Percentiles rank a stretch among this genome's conserved stretches.
These are phyloP conservation scores for Percopsis transmontana DNA, from an alignment of 2,113 vertebrate genomes.

Conservation along the genomic window DNA sequence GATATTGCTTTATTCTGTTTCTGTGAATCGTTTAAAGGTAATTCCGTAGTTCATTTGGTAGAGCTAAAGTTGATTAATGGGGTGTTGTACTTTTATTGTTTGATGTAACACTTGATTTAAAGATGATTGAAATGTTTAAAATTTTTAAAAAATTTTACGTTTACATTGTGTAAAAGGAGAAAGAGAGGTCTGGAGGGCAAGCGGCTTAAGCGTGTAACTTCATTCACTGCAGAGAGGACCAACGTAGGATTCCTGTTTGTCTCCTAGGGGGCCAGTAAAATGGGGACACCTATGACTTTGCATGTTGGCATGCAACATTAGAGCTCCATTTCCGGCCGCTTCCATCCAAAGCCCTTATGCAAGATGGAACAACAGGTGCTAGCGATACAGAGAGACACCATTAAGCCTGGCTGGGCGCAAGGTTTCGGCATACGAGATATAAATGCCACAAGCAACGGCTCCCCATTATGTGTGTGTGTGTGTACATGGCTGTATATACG, in stretches of 20 bases:
- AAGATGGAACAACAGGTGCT: slow-evolving; percentile 67
- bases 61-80: neutral
- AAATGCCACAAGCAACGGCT: slow-evolving; percentile 37
- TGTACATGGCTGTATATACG: slow-evolving; percentile 36
- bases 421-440: slow-evolving; percentile 42
- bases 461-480: slow-evolving; percentile 14
- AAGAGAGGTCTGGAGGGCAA: no score
- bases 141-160: no score
- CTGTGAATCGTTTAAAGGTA: no score
- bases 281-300: slow-evolving; percentile 29
- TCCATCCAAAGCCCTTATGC: slow-evolving; percentile 46
- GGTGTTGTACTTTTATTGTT: neutral
- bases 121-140: no score
- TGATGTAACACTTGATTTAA: neutral
- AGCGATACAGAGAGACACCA: slow-evolving; percentile 39
- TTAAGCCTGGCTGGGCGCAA: slow-evolving; percentile 26
- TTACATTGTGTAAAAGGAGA: no score
- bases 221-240: no score
- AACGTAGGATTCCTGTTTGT: no score
- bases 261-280: neutral
- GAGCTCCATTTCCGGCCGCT: slow-evolving; percentile 52
- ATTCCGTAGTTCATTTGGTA: no score
- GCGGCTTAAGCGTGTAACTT: no score
- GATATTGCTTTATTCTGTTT: neutral
- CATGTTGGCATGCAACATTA: slow-evolving; percentile 38